Conservation (phyloP, 92 coral and sea anemone species). For the Parazoanthus swiftii region DNA sequence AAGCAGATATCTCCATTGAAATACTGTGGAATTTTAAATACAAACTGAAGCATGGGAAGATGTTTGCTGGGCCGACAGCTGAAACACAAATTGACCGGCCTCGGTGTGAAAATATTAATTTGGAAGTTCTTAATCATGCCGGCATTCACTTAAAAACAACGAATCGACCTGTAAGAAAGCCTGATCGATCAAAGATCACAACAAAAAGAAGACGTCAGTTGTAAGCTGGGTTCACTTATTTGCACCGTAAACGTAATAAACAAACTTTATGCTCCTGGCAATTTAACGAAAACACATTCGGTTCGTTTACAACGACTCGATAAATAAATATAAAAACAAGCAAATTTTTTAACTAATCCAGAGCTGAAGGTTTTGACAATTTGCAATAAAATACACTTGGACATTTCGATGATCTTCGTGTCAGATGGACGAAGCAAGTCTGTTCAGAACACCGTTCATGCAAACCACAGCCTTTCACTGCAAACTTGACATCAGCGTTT, state of each 20-base stretch:
- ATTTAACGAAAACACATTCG: neutral
- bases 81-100: constrained; percentile 15
- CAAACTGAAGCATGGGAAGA: neutral
- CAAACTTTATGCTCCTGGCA: constrained; percentile 34
- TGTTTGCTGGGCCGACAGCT: neutral
- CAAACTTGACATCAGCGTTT: neutral
- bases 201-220: neutral
- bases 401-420: constrained; percentile 26
- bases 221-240: neutral
- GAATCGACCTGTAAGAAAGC: neutral
- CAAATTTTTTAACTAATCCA: constrained; percentile 4
- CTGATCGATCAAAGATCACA: constrained; percentile 39
- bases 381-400: neutral
- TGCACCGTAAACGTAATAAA: constrained; percentile 5
- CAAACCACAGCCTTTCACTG: constrained; percentile 1
- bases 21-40: constrained; percentile 7
- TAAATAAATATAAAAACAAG: constrained; percentile 19
- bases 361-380: neutral
- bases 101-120: neutral
- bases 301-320: neutral
- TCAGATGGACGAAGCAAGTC: constrained; percentile 32
- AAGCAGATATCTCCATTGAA: neutral
- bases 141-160: neutral
- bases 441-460: constrained; percentile 4
- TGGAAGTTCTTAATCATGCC: neutral